These are phyloP conservation scores for Macaria liturata DNA, from an alignment of 2,888 invertebrate genomes.

Conservation along the genomic window DNA sequence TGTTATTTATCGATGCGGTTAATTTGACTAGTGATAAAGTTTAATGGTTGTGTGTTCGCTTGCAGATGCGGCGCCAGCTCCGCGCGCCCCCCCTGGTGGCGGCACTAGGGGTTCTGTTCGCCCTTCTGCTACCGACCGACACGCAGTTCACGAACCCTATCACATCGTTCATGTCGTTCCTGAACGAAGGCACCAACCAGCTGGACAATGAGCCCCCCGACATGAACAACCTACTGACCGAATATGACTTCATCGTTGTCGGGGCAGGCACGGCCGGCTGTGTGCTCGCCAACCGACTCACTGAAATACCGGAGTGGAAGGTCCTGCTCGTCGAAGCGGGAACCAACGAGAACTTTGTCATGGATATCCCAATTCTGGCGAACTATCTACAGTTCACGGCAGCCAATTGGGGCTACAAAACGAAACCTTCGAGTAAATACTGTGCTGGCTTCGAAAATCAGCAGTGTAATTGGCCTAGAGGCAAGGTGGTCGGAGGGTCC, in stretches of 20 bases:
- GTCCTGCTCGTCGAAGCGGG: slow-evolving; percentile 90
- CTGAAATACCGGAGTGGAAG: slow-evolving; percentile 87
- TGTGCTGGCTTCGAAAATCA: slow-evolving; percentile 90
- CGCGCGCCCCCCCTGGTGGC: slow-evolving; percentile 47
- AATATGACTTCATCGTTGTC: slow-evolving; percentile 90
- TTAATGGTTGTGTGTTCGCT: slow-evolving; percentile 28
- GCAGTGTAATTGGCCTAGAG: slow-evolving; percentile 91
- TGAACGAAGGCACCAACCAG: slow-evolving; percentile 80
- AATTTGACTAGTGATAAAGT: too few species aligned
- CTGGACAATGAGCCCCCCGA: slow-evolving; percentile 81
- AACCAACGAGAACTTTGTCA: slow-evolving; percentile 86
- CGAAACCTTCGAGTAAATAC: slow-evolving; percentile 88
- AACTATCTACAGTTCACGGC: slow-evolving; percentile 88
- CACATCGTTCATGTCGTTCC: slow-evolving; percentile 77
- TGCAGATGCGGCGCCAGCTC: slow-evolving; percentile 67
- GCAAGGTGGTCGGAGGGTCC: slow-evolving; percentile 92
- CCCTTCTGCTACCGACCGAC: slow-evolving; percentile 48
- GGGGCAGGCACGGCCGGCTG: slow-evolving; percentile 93
- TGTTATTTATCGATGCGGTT: too few species aligned
- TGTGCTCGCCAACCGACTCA: slow-evolving; percentile 87
- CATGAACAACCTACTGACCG: slow-evolving; percentile 69
- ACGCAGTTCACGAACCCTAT: slow-evolving; percentile 65
- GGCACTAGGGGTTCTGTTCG: slow-evolving; percentile 53
- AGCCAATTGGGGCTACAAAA: slow-evolving; percentile 92
- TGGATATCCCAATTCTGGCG: slow-evolving; percentile 90